phyloP scores from a whole-genome alignment of 2,113 vertebrate genomes.

The Hydrolagus affinis region DNA sequence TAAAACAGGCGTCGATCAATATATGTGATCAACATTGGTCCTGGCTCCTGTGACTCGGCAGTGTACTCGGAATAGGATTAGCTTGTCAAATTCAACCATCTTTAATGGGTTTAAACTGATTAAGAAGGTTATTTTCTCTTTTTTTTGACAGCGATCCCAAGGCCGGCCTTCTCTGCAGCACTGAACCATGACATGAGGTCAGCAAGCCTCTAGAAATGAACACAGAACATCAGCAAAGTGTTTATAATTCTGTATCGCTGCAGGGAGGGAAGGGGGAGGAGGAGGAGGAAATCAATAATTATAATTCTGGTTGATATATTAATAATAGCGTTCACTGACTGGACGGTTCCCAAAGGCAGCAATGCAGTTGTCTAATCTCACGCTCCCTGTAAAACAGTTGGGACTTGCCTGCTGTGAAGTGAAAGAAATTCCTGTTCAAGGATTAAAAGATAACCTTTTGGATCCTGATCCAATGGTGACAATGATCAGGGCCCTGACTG shows the following conservation, averaged over 20 bases:
- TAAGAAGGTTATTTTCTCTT: not conserved
- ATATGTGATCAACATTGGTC: not conserved
- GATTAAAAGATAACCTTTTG: no score
- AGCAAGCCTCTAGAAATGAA: not conserved
- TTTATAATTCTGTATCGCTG: not conserved
- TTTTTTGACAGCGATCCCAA: not conserved
- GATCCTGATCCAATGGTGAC: no score
- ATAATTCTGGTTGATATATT: no score
- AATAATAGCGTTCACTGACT: no score
- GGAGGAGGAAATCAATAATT: no score
- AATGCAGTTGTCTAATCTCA: no score
- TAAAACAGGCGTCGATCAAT: not conserved
- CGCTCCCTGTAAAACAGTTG: no score
- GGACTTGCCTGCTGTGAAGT: no score
- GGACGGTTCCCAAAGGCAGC: no score
- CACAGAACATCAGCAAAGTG: not conserved
- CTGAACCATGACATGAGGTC: not conserved
- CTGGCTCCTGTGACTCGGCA: not conserved
- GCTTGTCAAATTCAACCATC: not conserved
- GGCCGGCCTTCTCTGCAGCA: not conserved
- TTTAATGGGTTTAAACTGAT: not conserved
- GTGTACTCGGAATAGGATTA: not conserved
- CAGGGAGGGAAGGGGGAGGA: not conserved
- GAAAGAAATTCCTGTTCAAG: no score
- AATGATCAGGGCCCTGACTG: no score